A percentile compares a stretch with the other conserved stretches of the same genome.
Conservation (phyloP, 2,113 vertebrate species). For the Grallaria varia region DNA sequence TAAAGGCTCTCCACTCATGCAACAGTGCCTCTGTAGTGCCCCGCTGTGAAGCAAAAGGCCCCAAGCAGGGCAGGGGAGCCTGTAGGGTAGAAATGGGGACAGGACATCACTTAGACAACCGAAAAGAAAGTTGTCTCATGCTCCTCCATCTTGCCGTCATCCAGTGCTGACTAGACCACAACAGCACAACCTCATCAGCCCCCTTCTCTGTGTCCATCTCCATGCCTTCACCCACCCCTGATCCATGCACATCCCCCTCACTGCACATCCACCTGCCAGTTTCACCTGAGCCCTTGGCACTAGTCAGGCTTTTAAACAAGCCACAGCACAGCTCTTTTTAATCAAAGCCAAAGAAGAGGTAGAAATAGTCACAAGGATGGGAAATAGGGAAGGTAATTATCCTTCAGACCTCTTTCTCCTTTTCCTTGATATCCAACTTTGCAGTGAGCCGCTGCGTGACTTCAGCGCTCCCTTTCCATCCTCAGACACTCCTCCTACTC, state of each 20-base stretch:
- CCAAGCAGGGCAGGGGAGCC: background rate
- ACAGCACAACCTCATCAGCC: background rate
- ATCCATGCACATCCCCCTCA: background rate
- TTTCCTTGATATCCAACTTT: background rate
- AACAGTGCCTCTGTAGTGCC: background rate
- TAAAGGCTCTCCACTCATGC: background rate
- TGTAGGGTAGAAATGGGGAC: background rate
- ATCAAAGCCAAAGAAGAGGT: background rate
- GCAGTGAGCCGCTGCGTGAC: background rate
- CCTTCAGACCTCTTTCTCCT: background rate
- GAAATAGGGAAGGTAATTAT: background rate
- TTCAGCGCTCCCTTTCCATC: background rate
- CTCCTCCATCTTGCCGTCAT: background rate
- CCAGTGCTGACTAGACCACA: background rate
- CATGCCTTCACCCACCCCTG: background rate
- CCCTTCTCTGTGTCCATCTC: background rate
- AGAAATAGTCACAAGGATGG: background rate
- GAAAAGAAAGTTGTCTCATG: background rate
- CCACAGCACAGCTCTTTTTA: background rate
- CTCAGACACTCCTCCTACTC: background rate
- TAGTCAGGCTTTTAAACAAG: background rate
- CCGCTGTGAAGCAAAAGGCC: background rate
- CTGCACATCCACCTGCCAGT: too few species aligned
- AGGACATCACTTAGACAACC: background rate
- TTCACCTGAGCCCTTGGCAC: background rate